phyloP scores from a whole-genome alignment of 2,797 vertebrate species.

The Sebastes jordani region DNA sequence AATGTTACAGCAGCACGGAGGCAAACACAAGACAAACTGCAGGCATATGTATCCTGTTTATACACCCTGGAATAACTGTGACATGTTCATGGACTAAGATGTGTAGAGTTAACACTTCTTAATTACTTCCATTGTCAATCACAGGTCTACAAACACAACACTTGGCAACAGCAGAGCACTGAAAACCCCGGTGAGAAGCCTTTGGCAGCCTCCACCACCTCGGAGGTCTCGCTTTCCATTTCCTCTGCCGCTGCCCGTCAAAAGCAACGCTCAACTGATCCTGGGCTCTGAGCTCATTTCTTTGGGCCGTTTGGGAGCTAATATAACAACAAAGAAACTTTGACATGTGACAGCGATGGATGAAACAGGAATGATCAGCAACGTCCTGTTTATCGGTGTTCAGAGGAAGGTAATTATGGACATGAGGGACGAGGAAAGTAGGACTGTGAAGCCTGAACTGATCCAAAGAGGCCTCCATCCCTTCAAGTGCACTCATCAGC shows the following conservation, averaged over 20 bases:
- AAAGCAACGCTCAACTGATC: constrained; percentile 19
- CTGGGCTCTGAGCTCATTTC: constrained; percentile 8
- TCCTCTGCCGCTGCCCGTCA: constrained; percentile 24
- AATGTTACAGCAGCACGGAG: not conserved
- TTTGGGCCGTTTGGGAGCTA: constrained; percentile 29
- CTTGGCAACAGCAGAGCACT: constrained; percentile 14
- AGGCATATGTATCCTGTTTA: not conserved
- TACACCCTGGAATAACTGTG: not conserved
- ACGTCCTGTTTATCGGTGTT: constrained; percentile 14
- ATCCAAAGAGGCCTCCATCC: constrained; percentile 5
- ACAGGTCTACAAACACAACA: constrained; percentile 2
- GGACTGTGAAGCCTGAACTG: constrained; percentile 5
- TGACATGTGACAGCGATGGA: constrained; percentile 25
- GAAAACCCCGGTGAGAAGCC: constrained; percentile 4
- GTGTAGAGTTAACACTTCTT: not conserved
- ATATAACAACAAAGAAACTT: constrained; percentile 28
- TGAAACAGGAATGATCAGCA: constrained; percentile 23
- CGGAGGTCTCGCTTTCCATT: constrained; percentile 6
- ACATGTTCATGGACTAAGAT: not conserved
- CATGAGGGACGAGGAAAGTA: constrained; percentile 4
- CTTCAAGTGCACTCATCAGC: not conserved
- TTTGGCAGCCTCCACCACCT: constrained; percentile 23
- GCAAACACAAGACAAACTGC: not conserved
- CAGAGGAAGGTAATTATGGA: constrained; percentile 17
- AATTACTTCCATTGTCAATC: constrained; percentile 20